Evolutionary conservation across 2,888 invertebrate species (phyloP), one percentile per base, ranked within the genome.

Genomic region (Luperina nickerlii): DNA sequence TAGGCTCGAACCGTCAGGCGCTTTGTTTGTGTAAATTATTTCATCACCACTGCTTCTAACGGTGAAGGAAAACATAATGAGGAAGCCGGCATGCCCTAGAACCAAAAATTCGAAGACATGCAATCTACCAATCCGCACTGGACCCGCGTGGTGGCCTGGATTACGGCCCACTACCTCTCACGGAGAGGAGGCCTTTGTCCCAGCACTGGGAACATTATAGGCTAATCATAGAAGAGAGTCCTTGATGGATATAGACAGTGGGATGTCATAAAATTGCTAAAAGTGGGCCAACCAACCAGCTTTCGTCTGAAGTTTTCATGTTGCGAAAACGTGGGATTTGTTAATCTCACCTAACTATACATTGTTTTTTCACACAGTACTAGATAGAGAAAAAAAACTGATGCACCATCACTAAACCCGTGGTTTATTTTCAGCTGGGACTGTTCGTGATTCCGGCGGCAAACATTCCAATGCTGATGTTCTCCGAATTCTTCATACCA

Each of bases 401-500:
- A 27, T 74, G 11, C 38, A n/a, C 7, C 13, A 65, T 70, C 60
- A 72, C 38, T 82, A 62, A 71, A 63, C 15, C 3, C 42, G 6
- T 57, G 78, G 79, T 81, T 87, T 87, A 60, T 78, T 96, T 97
- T 77, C 96, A 98, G 98, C 95, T 98, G 86, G 98, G 98, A 18
- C 97, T 98, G 51, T 99, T 98, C 94, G 95, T 98, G 85, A 98
- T 98, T 74, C 98, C 98, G 20, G 98, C 98, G 2, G 96, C 98
- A 72, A 97, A 98, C 84, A 98, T 98, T 88, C 98, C 98, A 13
- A 98, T 99, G 95, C 95, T 98, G 88, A 97, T 98, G 90, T 98
- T 98, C 94, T 98, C 98, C 3, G 98, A 98, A 72, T 98, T 98
- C 95, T 98, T 98, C 94, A 97, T 98, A 72, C 98, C 98, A 73